A percentile compares a stretch with the other conserved stretches of the same genome.
These are phyloP conservation scores for Nemapogon koenigi DNA, from an alignment of 2,888 invertebrate species.

Conservation along the genomic window DNA sequence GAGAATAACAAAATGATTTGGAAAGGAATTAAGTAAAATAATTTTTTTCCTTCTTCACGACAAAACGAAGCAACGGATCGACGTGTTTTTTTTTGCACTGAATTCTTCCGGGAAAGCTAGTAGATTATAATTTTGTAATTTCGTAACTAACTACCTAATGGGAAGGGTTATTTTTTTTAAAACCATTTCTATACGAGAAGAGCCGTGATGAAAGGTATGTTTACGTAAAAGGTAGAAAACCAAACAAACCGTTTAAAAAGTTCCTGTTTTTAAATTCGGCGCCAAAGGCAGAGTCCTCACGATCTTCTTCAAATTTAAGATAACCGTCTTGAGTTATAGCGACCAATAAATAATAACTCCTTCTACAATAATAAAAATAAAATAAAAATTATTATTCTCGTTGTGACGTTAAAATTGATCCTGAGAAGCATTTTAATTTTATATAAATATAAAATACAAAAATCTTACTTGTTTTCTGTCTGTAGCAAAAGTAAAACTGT, in stretches of 20 bases:
- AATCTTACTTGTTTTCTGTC: constrained; percentile 78
- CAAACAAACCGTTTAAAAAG: constrained; percentile 79
- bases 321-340: constrained; percentile 85
- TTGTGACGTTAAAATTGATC: neutral
- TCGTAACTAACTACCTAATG: too few relatives aligned
- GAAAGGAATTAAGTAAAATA: too few relatives aligned
- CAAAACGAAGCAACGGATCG: too few relatives aligned
- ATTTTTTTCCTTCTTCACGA: too few relatives aligned
- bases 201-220: too few relatives aligned
- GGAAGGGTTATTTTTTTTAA: too few relatives aligned
- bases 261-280: constrained; percentile 79
- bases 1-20: too few relatives aligned
- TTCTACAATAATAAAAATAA: constrained; percentile 44
- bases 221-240: too few relatives aligned
- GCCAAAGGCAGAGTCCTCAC: constrained; percentile 76
- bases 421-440: neutral
- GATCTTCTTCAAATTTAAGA: constrained; percentile 84
- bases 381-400: neutral
- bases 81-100: too few relatives aligned
- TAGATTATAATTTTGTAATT: too few relatives aligned
- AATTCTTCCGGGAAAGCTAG: too few relatives aligned
- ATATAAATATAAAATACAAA: neutral
- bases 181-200: too few relatives aligned
- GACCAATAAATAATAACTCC: constrained; percentile 83
- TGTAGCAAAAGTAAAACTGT: constrained; percentile 81